Evolutionary conservation across 2,797 vertebrate genomes (phyloP).

Genomic region (Sebastes cheni): DNA sequence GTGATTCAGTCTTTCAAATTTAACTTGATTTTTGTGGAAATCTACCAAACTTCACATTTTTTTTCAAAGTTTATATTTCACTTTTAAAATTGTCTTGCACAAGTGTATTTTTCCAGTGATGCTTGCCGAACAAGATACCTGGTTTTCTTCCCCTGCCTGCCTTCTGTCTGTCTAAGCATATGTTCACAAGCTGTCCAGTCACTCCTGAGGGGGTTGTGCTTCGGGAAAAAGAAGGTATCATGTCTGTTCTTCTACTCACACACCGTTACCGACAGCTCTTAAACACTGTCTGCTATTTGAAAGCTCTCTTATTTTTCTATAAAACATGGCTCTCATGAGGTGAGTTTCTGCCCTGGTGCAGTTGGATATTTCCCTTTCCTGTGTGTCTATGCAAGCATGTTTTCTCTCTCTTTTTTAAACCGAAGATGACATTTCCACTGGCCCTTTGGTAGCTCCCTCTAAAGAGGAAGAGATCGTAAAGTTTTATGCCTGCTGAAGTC

Average conservation of each 20-base stretch:
- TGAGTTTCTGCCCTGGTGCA: conserved; percentile 14
- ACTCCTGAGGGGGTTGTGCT: background rate
- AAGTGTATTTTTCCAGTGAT: background rate
- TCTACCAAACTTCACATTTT: background rate
- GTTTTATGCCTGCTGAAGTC: conserved; percentile 46
- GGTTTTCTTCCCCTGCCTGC: background rate
- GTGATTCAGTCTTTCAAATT: background rate
- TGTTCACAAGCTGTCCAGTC: conserved; percentile 9
- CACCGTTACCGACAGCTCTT: conserved; percentile 40
- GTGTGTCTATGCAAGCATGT: background rate
- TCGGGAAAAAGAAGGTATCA: conserved; percentile 13
- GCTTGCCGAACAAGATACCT: background rate
- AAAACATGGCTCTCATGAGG: conserved; percentile 42
- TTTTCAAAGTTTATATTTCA: background rate
- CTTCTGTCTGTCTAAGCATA: conserved; percentile 9
- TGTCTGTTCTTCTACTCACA: conserved; percentile 50
- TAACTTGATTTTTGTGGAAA: background rate
- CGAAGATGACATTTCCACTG: conserved; percentile 51
- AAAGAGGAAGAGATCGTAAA: conserved; percentile 54
- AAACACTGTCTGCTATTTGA: conserved; percentile 43
- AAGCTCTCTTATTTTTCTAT: background rate
- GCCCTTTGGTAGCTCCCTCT: conserved; percentile 8
- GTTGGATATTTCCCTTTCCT: conserved; percentile 11
- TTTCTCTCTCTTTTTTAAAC: background rate
- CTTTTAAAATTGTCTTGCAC: background rate